phyloP scores from a whole-genome alignment of 2,797 vertebrate species.

The Melanotaenia pygmaea region DNA sequence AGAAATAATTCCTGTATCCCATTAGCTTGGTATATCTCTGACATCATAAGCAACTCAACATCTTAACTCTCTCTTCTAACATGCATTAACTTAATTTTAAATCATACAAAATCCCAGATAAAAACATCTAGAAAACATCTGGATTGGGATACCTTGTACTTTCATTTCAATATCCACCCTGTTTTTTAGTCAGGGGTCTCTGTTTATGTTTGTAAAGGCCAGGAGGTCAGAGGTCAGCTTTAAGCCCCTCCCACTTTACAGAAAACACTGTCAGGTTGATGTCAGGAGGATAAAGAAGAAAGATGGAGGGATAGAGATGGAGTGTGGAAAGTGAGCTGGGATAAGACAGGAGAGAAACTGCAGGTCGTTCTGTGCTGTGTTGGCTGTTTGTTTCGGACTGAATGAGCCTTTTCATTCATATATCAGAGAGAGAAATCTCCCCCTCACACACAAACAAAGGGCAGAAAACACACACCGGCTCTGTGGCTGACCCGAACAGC shows the following conservation, averaged over 20 bases:
- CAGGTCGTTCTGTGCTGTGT: conserved; percentile 4
- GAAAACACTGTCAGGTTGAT: conserved; percentile 40
- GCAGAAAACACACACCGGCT: conserved; percentile 12
- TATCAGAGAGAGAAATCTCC: conserved; percentile 51
- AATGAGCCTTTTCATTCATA: conserved; percentile 65
- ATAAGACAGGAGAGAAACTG: conserved; percentile 5
- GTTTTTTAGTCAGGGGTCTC: too few relatives aligned
- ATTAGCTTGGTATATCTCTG: too few relatives aligned
- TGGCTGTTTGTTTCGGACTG: conserved; percentile 22
- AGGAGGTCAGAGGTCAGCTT: conserved; percentile 36
- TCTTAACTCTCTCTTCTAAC: too few relatives aligned
- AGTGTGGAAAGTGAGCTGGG: background rate
- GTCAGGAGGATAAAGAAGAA: conserved; percentile 28
- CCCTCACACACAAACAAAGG: conserved; percentile 5
- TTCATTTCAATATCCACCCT: too few relatives aligned
- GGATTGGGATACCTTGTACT: too few relatives aligned
- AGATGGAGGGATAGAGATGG: conserved; percentile 6
- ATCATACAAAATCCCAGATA: too few relatives aligned
- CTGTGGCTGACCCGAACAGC: conserved; percentile 13
- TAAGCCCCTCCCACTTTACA: background rate
- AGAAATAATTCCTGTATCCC: too few relatives aligned
- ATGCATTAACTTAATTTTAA: too few relatives aligned
- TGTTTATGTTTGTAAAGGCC: conserved; percentile 5
- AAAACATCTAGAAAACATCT: too few relatives aligned
- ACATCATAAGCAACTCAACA: too few relatives aligned